Base-by-base conservation (phyloP, 1,140 invertebrate species). In the Lepidurus packardi region DNA sequence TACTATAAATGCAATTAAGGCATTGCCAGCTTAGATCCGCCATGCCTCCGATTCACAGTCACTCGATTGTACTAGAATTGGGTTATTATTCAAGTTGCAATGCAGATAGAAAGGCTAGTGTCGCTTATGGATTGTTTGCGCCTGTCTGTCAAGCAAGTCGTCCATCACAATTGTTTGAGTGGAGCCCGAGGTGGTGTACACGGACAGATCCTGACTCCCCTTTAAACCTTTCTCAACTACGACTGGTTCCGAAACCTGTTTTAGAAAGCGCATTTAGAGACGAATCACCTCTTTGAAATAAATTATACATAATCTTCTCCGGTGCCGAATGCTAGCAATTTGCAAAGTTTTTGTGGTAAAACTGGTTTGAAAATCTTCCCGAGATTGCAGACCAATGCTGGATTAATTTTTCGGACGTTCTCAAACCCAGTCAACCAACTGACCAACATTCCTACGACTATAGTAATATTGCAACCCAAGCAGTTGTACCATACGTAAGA, bases 401-500 rank as follows among this genome's bases (percentile, higher is more conserved):
- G 83, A 81, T 90, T 85, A 1, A 91, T 80, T n/a, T 87, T 85
- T 0, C 84, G 82, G 0, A 87, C 85, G 84, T 90, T 84, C 78
- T 88, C 85, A 8, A 84, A 81, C 4, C 90, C 90, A 9, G 93
- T 92, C 1, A 90, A 79, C 1, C 90, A 85, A 74, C 93, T 94
- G 1, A 93, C 89, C 0, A 90, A 43, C 42, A 93, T 83, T 1
- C 94, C 94, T 11, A 92, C 84, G 5, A 92, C 79, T 42, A 94
- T 84, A 0, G 93, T 93, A 0, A 90, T 84, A 1, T 89, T 80
- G 74, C 89, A 91, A 1, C 92, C 93, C 16, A 94, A 89, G 34
- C 89, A 89, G n/a, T 91, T 90, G 77, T 92, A 91, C 82, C 94
- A 92, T 90, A 93, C 84, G 84, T 92, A 93, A 43, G 91, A 92